These are phyloP conservation scores for Amiota communis DNA, from an alignment of 2,888 invertebrate genomes.

Conservation along the genomic window DNA sequence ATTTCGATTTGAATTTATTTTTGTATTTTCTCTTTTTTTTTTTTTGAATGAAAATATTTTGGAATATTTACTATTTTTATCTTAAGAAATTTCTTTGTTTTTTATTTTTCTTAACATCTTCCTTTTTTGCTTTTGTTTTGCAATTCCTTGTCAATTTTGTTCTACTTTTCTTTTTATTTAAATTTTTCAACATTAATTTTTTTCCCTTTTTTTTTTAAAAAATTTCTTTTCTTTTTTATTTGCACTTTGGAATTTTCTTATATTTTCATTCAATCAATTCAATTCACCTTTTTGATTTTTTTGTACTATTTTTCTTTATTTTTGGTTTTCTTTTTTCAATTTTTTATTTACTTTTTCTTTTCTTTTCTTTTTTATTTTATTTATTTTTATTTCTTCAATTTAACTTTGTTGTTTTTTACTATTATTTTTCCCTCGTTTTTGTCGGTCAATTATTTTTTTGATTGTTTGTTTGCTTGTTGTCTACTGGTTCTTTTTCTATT, in stretches of 20 bases:
- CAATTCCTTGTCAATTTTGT: not conserved
- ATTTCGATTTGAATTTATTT: slow-evolving; percentile 23
- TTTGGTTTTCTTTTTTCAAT: slow-evolving; percentile 26
- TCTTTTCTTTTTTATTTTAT: slow-evolving; percentile 48
- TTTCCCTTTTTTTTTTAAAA: slow-evolving; percentile 14
- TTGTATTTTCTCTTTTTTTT: slow-evolving; percentile 34
- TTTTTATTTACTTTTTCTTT: slow-evolving; percentile 46
- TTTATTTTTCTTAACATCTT: not conserved
- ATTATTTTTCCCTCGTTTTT: not conserved
- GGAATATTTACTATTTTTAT: slow-evolving; percentile 31
- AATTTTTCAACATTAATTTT: slow-evolving; percentile 19
- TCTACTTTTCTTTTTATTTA: slow-evolving; percentile 13
- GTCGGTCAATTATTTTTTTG: not conserved
- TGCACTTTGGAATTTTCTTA: slow-evolving; percentile 42
- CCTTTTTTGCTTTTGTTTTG: no score
- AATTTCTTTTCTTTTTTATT: slow-evolving; percentile 31
- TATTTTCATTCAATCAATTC: slow-evolving; percentile 39
- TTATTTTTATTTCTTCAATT: not conserved
- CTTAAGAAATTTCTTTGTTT: slow-evolving; percentile 1
- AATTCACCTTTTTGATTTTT: slow-evolving; percentile 20
- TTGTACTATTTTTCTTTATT: slow-evolving; percentile 35
- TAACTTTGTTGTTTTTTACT: not conserved
- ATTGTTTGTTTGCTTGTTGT: slow-evolving; percentile 32
- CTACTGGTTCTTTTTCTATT: not conserved
- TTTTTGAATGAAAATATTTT: slow-evolving; percentile 41